Conservation (phyloP, 1,140 invertebrate species). For the Drosophila bipectinata region DNA sequence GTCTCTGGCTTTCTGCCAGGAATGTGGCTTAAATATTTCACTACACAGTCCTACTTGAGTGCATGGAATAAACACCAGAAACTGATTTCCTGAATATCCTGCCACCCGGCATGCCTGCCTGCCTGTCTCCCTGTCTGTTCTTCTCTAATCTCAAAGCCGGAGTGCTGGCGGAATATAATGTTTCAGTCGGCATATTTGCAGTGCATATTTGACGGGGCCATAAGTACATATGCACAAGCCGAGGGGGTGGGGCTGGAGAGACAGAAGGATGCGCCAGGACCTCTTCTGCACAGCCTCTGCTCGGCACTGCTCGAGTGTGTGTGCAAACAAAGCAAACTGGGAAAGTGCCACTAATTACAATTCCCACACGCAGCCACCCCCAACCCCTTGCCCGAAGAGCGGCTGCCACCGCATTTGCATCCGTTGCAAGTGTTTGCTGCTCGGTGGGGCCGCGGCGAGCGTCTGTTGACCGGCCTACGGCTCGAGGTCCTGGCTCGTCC, state of each 20-base stretch:
- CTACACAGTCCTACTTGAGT: conserved; percentile 11
- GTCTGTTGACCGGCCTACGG: conserved; percentile 42
- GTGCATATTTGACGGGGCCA: conserved; percentile 42
- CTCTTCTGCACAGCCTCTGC: conserved; percentile 34
- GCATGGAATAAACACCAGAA: conserved; percentile 7
- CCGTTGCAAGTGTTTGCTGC: conserved; percentile 39
- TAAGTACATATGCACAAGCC: conserved; percentile 10
- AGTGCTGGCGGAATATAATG: conserved; percentile 42
- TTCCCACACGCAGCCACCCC: conserved; percentile 53
- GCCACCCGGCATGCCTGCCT: background rate
- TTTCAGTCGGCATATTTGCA: conserved; percentile 69
- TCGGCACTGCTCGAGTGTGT: conserved; percentile 62
- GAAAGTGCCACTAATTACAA: conserved; percentile 81
- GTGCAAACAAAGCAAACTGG: conserved; percentile 76
- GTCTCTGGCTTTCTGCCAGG: background rate
- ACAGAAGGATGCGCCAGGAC: conserved; percentile 25
- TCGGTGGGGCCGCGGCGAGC: conserved; percentile 5
- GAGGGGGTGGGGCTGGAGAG: background rate
- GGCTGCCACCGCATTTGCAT: conserved; percentile 46
- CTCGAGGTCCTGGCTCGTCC: conserved; percentile 37
- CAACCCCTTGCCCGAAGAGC: background rate
- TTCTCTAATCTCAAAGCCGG: conserved; percentile 2
- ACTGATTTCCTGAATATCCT: conserved; percentile 30
- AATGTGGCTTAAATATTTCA: conserved; percentile 15
- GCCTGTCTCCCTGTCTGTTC: background rate